Evolutionary conservation across 1,140 invertebrate genomes (phyloP).

Genomic region (Anoplolepis gracilipes): DNA sequence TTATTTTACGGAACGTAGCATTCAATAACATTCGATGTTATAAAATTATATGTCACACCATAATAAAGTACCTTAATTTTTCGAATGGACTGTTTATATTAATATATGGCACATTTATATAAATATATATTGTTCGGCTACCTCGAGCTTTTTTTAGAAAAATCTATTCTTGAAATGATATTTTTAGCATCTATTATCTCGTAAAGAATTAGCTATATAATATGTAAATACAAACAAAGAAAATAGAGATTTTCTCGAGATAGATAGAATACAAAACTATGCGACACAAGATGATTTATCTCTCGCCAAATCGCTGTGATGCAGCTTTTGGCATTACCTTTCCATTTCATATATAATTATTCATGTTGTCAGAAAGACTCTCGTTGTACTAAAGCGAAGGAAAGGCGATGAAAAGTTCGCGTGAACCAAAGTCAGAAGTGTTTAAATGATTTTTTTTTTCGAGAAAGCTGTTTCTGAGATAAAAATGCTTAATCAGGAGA

Average conservation of each 20-base stretch:
- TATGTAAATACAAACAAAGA: neutral
- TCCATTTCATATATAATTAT: conserved; percentile 89
- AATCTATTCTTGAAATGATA: neutral
- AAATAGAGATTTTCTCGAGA: neutral
- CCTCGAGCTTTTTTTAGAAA: neutral
- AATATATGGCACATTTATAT: too few relatives aligned
- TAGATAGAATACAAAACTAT: conserved; percentile 76
- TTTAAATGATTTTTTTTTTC: conserved; percentile 4
- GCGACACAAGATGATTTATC: conserved; percentile 88
- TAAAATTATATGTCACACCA: neutral
- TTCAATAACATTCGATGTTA: neutral
- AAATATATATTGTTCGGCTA: neutral
- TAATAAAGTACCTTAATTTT: neutral
- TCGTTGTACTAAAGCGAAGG: neutral
- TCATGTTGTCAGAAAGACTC: conserved; percentile 35
- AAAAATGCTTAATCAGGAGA: neutral
- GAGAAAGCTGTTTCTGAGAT: conserved; percentile 1
- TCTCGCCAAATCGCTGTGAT: conserved; percentile 90
- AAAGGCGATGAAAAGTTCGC: conserved; percentile 11
- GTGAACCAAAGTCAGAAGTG: neutral
- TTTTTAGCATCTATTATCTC: conserved; percentile 9
- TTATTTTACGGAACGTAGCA: neutral
- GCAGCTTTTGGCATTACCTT: conserved; percentile 89
- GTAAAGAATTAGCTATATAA: neutral
- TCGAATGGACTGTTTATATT: neutral